Conservation (phyloP, 30 jellyfish, hydroid and myxozoan genomes). For the Hydra vulgaris region DNA sequence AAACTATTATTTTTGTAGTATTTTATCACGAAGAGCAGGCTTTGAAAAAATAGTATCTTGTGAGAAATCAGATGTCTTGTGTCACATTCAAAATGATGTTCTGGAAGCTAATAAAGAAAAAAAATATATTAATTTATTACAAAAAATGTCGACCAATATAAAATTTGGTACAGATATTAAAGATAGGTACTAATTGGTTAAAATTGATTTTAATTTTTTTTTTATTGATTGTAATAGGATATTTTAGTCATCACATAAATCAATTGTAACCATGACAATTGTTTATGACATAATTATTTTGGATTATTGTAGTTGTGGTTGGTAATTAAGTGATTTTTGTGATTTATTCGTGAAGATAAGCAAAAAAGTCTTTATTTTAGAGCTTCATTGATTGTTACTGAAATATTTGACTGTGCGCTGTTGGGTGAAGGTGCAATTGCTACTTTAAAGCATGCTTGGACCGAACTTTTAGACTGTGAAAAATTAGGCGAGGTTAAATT, state of each 20-base stretch:
- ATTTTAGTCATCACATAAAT: neutral
- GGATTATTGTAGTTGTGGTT: neutral
- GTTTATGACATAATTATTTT: neutral
- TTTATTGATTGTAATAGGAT: neutral
- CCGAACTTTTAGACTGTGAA: slow-evolving; percentile 18
- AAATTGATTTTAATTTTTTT: neutral
- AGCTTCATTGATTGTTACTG: slow-evolving; percentile 53
- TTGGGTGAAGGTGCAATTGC: slow-evolving; percentile 89
- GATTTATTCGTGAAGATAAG: too few relatives aligned
- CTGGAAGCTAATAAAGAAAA: slow-evolving; percentile 12
- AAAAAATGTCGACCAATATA: slow-evolving; percentile 61
- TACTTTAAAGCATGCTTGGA: slow-evolving; percentile 58
- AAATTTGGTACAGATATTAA: slow-evolving; percentile 27
- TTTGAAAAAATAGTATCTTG: slow-evolving; percentile 43
- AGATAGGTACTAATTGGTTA: too few relatives aligned
- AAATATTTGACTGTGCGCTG: slow-evolving; percentile 78
- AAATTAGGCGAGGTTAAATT: neutral
- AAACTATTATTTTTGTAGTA: slow-evolving; percentile 6
- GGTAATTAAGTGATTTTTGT: too few relatives aligned
- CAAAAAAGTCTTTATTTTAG: slow-evolving; percentile 7
- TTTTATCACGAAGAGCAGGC: slow-evolving; percentile 59
- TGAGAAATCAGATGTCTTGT: slow-evolving; percentile 52
- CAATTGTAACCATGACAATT: too few relatives aligned
- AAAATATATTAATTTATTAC: slow-evolving; percentile 7
- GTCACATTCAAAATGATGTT: slow-evolving; percentile 41